Conservation (phyloP, 2,797 vertebrate species). For the Sebastes alutus region DNA sequence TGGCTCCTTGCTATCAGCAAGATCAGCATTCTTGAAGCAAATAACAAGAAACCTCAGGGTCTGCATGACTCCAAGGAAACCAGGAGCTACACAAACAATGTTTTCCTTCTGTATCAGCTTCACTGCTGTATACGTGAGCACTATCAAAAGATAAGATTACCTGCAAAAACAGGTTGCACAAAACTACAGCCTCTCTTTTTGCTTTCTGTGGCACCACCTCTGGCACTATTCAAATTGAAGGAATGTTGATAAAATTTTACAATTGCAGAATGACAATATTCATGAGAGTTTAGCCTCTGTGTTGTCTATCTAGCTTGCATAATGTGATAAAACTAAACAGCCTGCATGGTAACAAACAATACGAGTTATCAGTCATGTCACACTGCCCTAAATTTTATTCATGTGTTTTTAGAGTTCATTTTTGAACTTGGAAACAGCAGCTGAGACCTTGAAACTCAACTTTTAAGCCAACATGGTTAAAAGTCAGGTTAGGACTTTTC, state of each 20-base stretch:
- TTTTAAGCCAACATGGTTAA: background rate
- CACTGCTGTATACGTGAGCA: background rate
- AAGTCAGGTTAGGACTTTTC: no score
- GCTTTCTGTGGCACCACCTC: background rate
- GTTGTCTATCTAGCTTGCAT: background rate
- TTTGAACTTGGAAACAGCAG: background rate
- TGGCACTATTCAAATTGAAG: background rate
- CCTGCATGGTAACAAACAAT: background rate
- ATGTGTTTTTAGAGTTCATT: background rate
- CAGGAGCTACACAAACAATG: background rate
- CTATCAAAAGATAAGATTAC: background rate
- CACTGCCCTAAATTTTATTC: background rate
- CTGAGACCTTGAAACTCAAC: background rate
- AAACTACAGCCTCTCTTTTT: background rate
- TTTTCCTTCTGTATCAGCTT: background rate
- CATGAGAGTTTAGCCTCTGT: background rate
- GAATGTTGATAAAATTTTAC: background rate
- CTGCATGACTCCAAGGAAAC: constrained; percentile 7
- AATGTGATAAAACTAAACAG: background rate
- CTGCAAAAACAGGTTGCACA: background rate
- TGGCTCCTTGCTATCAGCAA: constrained; percentile 43
- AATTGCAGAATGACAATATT: background rate
- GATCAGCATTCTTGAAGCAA: constrained; percentile 61
- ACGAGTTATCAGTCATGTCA: background rate
- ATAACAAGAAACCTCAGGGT: constrained; percentile 36